Conservation (phyloP, 2,888 invertebrate species). For the Allophyes oxyacanthae region DNA sequence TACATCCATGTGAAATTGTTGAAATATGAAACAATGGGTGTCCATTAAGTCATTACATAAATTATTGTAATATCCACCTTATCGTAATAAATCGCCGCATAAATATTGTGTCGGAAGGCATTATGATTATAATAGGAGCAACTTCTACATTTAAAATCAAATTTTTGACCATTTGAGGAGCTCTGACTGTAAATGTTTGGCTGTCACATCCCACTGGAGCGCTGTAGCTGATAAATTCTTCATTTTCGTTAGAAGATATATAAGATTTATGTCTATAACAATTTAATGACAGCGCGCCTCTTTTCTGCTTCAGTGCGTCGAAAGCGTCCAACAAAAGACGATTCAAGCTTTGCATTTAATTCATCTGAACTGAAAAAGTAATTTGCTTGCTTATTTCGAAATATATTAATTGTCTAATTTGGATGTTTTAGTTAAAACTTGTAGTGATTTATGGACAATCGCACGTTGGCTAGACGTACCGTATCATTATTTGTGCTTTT, state of each 20-base stretch:
- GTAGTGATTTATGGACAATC: too few relatives aligned
- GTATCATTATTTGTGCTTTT: too few relatives aligned
- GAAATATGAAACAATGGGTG: slow-evolving; percentile 43
- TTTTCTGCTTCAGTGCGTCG: slow-evolving; percentile 33
- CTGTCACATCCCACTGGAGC: slow-evolving; percentile 1
- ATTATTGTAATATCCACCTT: slow-evolving; percentile 41
- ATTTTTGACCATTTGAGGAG: slow-evolving; percentile 22
- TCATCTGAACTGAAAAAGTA: slow-evolving; percentile 13
- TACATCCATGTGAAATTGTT: slow-evolving; percentile 32
- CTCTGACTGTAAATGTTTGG: slow-evolving; percentile 15
- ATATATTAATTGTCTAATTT: not conserved
- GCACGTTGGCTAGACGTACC: too few relatives aligned
- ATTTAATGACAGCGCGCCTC: slow-evolving; percentile 24
- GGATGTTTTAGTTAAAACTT: not conserved
- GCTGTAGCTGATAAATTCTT: too few relatives aligned
- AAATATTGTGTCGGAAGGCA: slow-evolving; percentile 26
- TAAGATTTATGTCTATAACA: slow-evolving; percentile 27
- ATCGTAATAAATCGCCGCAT: slow-evolving; percentile 45
- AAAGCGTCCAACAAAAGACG: slow-evolving; percentile 32
- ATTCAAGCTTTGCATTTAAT: slow-evolving; percentile 14
- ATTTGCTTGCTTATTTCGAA: slow-evolving; percentile 19
- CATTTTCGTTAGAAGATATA: not conserved
- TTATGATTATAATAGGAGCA: slow-evolving; percentile 9
- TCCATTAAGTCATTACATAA: slow-evolving; percentile 48
- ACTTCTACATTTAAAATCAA: slow-evolving; percentile 36